Base-by-base conservation (phyloP, 2,113 vertebrate species). In the Oxygymnocypris stewartii region DNA sequence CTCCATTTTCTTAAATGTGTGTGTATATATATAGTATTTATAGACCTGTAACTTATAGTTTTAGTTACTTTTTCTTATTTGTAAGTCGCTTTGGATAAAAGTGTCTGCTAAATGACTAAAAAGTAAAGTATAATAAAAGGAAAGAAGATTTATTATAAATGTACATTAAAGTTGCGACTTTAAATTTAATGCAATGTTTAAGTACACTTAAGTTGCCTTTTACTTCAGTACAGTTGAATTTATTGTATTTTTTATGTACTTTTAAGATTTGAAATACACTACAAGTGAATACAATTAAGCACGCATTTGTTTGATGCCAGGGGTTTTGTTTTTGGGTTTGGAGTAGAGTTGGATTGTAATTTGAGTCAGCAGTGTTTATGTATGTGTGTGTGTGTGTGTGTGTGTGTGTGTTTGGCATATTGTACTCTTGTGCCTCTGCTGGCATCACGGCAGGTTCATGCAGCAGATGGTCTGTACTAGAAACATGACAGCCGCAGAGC, bases 391-490 rank as follows among this genome's bases (percentile, higher is more conserved):
- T 11, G 63, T 14, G 25, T 31, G 25, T n/a, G 63, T 49, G 44
- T 54, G 63, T 9, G 86, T 86, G 76, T 80, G 59, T 51, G 69
- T 87, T 31, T 88, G 67, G 47, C 59, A 40, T 61, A 75, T 63
- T 84, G 82, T 76, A 51, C 86, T 85, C 49, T 54, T 57, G 75
- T 89, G 77, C 88, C 63, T 87, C 51, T 82, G 59, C 83, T 89
- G 82, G 88, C 71, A 82, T 44, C 44, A 67, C 69, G 20, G 28
- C 67, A 84, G 82, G 28, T 51, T 89, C 25, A 87, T 25, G 37
- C 77, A 85, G 73, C 88, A 89, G 88, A 89, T 89, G 88, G 88
- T 49, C 69, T 78, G 88, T 74, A 87, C 82, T 78, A 87, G 69
- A 89, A 87, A 85, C 85, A 84, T 81, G 78, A 89, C 78, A 69